Evolutionary conservation across 2,113 vertebrate genomes (phyloP), one percentile per base, ranked within the genome.

Genomic region (Cheilinus undulatus): DNA sequence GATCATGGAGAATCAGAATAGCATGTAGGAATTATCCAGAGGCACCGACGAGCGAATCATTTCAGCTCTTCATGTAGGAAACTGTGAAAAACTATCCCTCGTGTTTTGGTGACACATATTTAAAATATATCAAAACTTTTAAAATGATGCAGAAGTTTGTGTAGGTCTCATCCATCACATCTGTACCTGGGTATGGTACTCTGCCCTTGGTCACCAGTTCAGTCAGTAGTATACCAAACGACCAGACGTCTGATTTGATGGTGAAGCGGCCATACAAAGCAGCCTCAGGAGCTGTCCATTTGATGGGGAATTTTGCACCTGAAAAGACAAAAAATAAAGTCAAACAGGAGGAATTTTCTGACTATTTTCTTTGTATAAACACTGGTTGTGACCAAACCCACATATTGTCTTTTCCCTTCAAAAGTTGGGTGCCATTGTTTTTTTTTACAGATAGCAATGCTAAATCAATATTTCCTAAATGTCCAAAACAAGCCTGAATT

Each of bases 221-320:
- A 43, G 97, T 99, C 92, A 97, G 94, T 34, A 99, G 93, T 90
- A 99, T 99, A 75, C 97, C 97, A 88, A 99, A 99, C 3, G 97
- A 99, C 97, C 97, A 99, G 1, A 95, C 97, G 45, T 99, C 97
- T 0, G 97, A 99, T 91, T 99, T 99, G 91, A 99, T 99, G 32
- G 97, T 99, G 85, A 99, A 99, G 81, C 97, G 95, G 60, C 97
- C 97, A 40, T 97, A 99, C n/a, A 99, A 83, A 0, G 97, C 97
- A 24, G 97, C 97, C 82, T 99, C 97, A 2, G 97, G 97, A 69
- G 97, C 97, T 0, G 97, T 99, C 97, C 97, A 99, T 85, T 99
- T 99, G 90, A 99, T 99, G 73, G 97, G 97, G 87, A 99, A 99
- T 90, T 99, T 99, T 76, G 97, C 97, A 84, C 97, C 97, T 99